phyloP scores from a whole-genome alignment of 2,797 vertebrate genomes.

The Allochrocebus solatus region DNA sequence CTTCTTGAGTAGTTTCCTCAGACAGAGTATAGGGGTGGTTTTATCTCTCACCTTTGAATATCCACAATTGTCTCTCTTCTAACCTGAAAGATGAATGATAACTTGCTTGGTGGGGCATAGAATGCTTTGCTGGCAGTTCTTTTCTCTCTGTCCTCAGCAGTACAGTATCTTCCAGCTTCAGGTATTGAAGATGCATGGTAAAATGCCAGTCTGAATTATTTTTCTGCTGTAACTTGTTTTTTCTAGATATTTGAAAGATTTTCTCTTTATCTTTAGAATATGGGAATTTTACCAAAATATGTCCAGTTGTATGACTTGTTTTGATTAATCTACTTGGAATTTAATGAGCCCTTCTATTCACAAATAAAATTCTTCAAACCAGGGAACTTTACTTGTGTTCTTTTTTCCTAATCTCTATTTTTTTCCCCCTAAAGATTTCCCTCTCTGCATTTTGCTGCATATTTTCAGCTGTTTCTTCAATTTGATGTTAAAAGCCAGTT shows the following conservation, averaged over 20 bases:
- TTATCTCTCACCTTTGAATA: not conserved
- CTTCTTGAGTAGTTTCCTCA: slow-evolving; percentile 23
- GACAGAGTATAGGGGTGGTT: not conserved
- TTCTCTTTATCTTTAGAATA: not conserved
- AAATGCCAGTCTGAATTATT: not conserved
- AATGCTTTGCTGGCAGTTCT: not conserved
- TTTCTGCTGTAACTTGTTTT: not conserved
- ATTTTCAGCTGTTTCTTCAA: slow-evolving; percentile 40
- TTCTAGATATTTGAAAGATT: not conserved
- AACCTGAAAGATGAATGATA: not conserved
- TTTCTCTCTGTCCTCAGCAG: not conserved
- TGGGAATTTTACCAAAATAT: not conserved
- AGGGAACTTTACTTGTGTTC: not conserved
- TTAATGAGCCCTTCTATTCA: not conserved
- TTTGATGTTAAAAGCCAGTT: not conserved
- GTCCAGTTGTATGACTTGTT: not conserved
- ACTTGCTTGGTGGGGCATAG: not conserved
- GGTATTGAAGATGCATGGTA: not conserved
- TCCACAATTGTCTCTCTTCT: not conserved
- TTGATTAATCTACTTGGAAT: not conserved
- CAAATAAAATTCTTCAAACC: not conserved
- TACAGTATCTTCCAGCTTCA: not conserved
- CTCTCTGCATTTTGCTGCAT: not conserved
- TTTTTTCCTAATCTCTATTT: not conserved
- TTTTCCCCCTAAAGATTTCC: not conserved